A percentile compares a stretch with the other conserved stretches of the same genome.
Conservation (phyloP, 2,888 invertebrate genomes). For the Lingula anatina region DNA sequence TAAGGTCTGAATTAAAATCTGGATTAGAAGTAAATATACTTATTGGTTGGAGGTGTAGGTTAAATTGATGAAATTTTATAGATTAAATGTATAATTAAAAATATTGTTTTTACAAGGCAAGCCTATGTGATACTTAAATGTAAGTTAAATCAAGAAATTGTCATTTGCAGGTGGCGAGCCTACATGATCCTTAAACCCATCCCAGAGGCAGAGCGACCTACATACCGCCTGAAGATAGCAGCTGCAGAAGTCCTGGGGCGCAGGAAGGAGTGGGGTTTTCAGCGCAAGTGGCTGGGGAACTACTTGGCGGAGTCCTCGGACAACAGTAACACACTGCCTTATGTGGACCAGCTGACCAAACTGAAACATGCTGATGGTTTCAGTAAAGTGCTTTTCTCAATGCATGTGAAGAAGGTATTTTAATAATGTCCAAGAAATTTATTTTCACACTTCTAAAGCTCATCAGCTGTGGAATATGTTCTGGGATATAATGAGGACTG, state of each 20-base stretch:
- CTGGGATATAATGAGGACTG: too few relatives aligned
- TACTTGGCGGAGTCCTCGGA: conserved; percentile 66
- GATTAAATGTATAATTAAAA: too few relatives aligned
- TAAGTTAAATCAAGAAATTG: too few relatives aligned
- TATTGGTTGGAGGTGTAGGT: too few relatives aligned
- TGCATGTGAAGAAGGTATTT: conserved; percentile 42
- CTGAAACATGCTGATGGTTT: conserved; percentile 67
- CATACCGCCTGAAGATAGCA: conserved; percentile 73
- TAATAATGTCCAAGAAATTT: not conserved
- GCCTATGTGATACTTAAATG: too few relatives aligned
- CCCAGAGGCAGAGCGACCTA: conserved; percentile 80
- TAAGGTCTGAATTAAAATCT: too few relatives aligned
- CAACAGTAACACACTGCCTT: conserved; percentile 63
- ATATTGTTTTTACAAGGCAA: too few relatives aligned
- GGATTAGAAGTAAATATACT: too few relatives aligned
- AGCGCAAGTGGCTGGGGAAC: conserved; percentile 78
- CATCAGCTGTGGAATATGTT: not conserved
- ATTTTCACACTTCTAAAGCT: not conserved
- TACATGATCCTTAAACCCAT: conserved; percentile 76
- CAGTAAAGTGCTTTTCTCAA: conserved; percentile 39
- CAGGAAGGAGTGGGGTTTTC: conserved; percentile 66
- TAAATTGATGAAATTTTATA: too few relatives aligned
- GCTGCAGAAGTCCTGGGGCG: conserved; percentile 68
- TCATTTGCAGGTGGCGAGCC: conserved; percentile 78
- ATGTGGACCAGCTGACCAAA: conserved; percentile 64